Conservation (phyloP, 1,140 invertebrate genomes). For the Bombus breviceps region DNA sequence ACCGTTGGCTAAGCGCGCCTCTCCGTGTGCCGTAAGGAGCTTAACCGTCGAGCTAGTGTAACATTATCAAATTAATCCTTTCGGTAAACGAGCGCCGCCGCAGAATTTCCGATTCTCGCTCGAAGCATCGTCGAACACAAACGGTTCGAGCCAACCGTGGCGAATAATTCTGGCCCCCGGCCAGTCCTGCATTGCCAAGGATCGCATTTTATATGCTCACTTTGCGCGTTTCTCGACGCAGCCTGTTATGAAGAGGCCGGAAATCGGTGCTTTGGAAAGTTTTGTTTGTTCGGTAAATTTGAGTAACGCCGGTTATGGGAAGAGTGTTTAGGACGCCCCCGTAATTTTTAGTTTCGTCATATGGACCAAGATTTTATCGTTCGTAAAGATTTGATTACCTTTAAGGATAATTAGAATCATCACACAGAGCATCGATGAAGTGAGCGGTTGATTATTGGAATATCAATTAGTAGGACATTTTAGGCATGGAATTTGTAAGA, state of each 20-base stretch:
- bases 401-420: too few species aligned
- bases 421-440: too few species aligned
- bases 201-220: not conserved
- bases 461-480: too few species aligned
- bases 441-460: too few species aligned
- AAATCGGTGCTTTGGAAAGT: not conserved
- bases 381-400: too few species aligned
- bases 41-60: not conserved
- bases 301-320: too few species aligned
- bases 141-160: not conserved
- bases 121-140: not conserved
- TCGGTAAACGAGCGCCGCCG: not conserved
- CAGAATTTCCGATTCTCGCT: not conserved
- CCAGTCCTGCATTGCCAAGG: slow-evolving; percentile 20
- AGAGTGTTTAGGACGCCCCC: too few species aligned
- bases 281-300: not conserved
- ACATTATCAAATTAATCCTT: slow-evolving; percentile 43
- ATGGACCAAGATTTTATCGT: too few species aligned
- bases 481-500: too few species aligned
- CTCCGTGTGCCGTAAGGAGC: slow-evolving; percentile 21
- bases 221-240: not conserved
- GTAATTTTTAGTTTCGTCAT: too few species aligned
- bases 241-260: not conserved
- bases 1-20: not conserved
- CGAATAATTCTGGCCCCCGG: not conserved